A percentile compares a stretch with the other conserved stretches of the same genome.
Conservation (phyloP, 2,113 vertebrate species). For the Ciconia boyciana region DNA sequence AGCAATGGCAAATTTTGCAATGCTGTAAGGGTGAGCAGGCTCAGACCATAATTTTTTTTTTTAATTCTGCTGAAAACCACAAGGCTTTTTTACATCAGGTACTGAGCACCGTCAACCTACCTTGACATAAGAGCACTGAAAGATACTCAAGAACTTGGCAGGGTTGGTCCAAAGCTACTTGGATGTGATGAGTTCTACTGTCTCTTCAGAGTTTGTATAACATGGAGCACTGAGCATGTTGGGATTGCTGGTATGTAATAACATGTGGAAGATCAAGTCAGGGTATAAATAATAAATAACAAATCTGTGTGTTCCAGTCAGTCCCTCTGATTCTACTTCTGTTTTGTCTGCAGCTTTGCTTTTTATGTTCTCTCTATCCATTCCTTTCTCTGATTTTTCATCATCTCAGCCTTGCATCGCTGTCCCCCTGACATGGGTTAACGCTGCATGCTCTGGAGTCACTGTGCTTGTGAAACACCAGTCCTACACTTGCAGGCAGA, state of each 20-base stretch:
- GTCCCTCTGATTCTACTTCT: constrained; percentile 32
- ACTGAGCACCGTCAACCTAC: neutral
- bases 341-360: constrained; percentile 17
- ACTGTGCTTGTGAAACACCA: neutral
- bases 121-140: neutral
- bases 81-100: neutral
- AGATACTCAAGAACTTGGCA: neutral
- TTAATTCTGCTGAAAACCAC: neutral
- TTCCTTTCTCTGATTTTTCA: neutral
- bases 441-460: neutral
- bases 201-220: neutral
- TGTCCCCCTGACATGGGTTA: neutral
- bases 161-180: neutral
- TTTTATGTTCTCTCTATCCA: neutral
- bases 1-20: neutral
- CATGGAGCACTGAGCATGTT: neutral
- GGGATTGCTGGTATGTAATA: neutral
- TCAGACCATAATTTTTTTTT: neutral
- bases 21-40: neutral
- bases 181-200: neutral
- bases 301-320: constrained; percentile 38
- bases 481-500: neutral
- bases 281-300: constrained; percentile 58
- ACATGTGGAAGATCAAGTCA: constrained; percentile 27
- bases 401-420: neutral